phyloP scores from a whole-genome alignment of 1,140 invertebrate genomes.

The Papilio machaon region DNA sequence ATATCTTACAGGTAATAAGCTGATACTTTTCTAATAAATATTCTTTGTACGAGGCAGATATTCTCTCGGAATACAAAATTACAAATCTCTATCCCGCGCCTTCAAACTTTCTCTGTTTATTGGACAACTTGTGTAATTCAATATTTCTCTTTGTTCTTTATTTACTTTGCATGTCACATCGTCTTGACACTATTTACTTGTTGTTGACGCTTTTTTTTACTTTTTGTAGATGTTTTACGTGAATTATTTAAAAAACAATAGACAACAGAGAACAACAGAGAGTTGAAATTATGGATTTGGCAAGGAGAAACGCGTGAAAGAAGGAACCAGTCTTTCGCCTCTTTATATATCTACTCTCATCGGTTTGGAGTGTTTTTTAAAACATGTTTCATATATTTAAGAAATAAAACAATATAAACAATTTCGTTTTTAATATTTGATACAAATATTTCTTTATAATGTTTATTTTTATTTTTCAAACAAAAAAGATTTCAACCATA shows the following conservation, averaged over 20 bases:
- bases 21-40: slow-evolving; percentile 20
- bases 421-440: no score
- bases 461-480: no score
- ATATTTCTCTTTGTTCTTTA: slow-evolving; percentile 18
- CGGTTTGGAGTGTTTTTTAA: no score
- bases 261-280: no score
- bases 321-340: no score
- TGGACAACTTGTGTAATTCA: slow-evolving; percentile 19
- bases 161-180: slow-evolving; percentile 17
- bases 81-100: slow-evolving; percentile 2
- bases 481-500: no score
- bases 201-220: background rate
- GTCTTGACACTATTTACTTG: slow-evolving; percentile 1
- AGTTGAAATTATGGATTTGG: no score
- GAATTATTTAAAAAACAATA: background rate
- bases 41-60: slow-evolving; percentile 9
- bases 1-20: background rate
- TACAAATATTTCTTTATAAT: no score
- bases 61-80: slow-evolving; percentile 17
- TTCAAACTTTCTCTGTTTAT: slow-evolving; percentile 11
- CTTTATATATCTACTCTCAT: no score
- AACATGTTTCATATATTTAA: no score
- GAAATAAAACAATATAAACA: no score
- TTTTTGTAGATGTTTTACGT: background rate
- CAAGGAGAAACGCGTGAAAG: no score